A percentile compares a stretch with the other conserved stretches of the same genome.
Evolutionary conservation across 2,797 vertebrate species (phyloP).

Genomic region (Craterocephalus amniculus): DNA sequence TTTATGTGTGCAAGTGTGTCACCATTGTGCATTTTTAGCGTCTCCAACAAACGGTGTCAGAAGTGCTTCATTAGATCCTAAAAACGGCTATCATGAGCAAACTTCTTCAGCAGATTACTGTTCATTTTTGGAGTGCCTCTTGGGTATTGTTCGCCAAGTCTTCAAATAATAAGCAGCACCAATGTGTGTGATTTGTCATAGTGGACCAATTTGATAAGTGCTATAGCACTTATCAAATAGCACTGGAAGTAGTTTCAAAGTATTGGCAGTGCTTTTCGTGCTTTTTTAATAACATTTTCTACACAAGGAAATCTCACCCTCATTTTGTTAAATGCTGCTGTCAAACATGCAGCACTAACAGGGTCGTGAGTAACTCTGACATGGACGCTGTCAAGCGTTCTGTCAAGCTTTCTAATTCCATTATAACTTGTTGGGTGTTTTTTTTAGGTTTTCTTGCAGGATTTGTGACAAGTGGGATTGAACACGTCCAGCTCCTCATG

Average conservation of each 20-base stretch:
- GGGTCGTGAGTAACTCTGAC: background rate
- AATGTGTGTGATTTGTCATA: slow-evolving; percentile 40
- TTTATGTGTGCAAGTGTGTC: slow-evolving; percentile 21
- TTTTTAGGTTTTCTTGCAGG: background rate
- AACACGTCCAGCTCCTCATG: background rate
- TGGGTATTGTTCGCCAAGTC: slow-evolving; percentile 38
- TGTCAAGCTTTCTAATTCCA: background rate
- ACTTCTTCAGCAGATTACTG: slow-evolving; percentile 55
- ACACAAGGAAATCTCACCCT: background rate
- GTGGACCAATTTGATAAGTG: slow-evolving; percentile 27
- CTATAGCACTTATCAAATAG: slow-evolving; percentile 13
- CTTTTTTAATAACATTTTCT: slow-evolving; percentile 7
- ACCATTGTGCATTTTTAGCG: slow-evolving; percentile 27
- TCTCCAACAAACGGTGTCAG: slow-evolving; percentile 51
- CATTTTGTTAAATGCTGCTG: background rate
- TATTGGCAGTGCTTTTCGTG: slow-evolving; percentile 1
- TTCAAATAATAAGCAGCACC: slow-evolving; percentile 24
- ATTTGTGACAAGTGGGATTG: background rate
- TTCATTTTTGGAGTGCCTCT: slow-evolving; percentile 47
- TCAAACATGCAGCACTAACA: background rate
- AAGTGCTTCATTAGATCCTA: slow-evolving; percentile 61
- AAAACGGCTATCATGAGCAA: slow-evolving; percentile 49
- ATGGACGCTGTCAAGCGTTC: background rate
- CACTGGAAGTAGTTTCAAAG: slow-evolving; percentile 9
- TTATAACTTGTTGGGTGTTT: background rate